Base-by-base conservation (phyloP, 30 jellyfish, hydroid and myxozoan species). In the Turritopsis dohrnii region DNA sequence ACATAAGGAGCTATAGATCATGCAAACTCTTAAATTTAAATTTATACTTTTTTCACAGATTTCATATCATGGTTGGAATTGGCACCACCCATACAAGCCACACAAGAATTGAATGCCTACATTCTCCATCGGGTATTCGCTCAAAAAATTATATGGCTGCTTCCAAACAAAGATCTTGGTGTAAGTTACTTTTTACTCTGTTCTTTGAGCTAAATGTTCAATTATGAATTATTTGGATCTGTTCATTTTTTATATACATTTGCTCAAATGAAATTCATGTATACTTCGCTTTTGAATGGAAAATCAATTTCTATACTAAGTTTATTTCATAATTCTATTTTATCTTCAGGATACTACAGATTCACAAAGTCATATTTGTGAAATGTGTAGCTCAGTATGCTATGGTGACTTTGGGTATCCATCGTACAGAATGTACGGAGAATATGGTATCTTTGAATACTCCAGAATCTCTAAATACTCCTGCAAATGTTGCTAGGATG, bases 91-190 rank as follows among this genome's bases (percentile, higher is more conserved):
- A 21, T 66, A 3, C 76, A 26, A 66, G 16, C 27, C 27, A 26
- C 7, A 1, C 76, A 66, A 17, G 77, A 69, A 69, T 27, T 69
- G 77, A 27, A 69, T 69, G 28, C 77, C 77, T 69, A 69, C 30
- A 69, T 69, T 23, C 77, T 69, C 28, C 77, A 69, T 69, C 28
- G 77, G 30, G 31, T 69, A 1, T 69, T 69, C 19, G 77, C 31
- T 9, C 77, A 69, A 69, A 69, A 69, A 69, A 69, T 69, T 69
- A 27, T 69, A 69, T 69, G 8, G 77, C 77, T 69, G 77, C 22
- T 69, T n/a, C 77, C 8, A 69, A 69, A 21, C 28, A 69, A 69
- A 27, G 77, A 69, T 19, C 30, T 69, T n/a, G 28, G 28, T 1
- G 77, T 69, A 69, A 69, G 77, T 69, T 0, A 23, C 19, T 69